Evolutionary conservation across 1,140 invertebrate genomes (phyloP), one percentile per base, ranked within the genome.

Genomic region (Calycopis cecrops): DNA sequence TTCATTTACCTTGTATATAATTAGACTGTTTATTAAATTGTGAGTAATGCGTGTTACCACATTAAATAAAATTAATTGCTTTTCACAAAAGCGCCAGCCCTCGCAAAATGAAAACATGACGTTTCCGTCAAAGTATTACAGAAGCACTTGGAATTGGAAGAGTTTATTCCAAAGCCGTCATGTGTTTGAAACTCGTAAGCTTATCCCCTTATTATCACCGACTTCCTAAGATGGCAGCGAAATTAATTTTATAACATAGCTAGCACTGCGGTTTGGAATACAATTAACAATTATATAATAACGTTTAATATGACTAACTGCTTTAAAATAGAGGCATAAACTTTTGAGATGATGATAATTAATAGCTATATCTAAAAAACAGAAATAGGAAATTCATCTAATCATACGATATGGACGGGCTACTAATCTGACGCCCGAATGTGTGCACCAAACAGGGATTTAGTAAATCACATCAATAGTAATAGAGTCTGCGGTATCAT

Each of bases 401-500:
- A 28, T 28, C 21, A 28, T 28, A 28, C 21, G 21, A 28, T 28
- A 28, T 28, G 21, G 21, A 28, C 6, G 21, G 21, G 6, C 21
- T 28, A 28, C 21, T 28, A 28, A 28, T 28, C 21, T 28, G 6
- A 28, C 21, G 21, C 21, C 21, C 21, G 21, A 28, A 28, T 28
- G 21, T 28, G 21, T 28, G 38, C 12, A 40, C 14, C 38, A 1
- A 44, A 57, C 49, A 57, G 62, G 67, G 49, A 61, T 67, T 71
- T 67, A 51, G 48, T 59, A 66, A 67, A 69, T 67, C 65, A 62
- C 62, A 42, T 60, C 55, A 57, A 69, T 67, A 49, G 44, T 59
- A 52, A 49, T 59, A 59, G 52, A 62, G 64, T 59, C 48, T 44
- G 60, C 51, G 62, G 63, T 57, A 68, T 76, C 62, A 72, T 73